A percentile compares a stretch with the other conserved stretches of the same genome.
phyloP scores from a whole-genome alignment of 2,113 vertebrate species.

The Diphyllodes magnificus region DNA sequence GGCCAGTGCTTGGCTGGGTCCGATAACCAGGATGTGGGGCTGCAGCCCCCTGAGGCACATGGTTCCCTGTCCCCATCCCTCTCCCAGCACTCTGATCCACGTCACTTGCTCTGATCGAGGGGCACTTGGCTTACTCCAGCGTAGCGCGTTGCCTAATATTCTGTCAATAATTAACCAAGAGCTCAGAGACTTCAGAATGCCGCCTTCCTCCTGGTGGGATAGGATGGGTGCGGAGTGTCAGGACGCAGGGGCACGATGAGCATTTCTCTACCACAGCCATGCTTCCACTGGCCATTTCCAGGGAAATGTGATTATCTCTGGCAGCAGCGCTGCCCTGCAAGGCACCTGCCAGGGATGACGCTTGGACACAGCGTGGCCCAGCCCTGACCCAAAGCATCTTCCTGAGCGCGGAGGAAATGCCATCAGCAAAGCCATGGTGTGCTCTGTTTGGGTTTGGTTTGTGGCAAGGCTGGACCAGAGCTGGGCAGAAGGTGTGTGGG shows the following conservation, averaged over 20 bases:
- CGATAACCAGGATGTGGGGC: rapidly evolving
- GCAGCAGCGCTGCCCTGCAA: neutral
- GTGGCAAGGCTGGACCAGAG: neutral
- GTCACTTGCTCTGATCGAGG: neutral
- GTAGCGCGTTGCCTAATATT: neutral
- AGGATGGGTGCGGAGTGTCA: neutral
- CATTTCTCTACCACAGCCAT: rapidly evolving
- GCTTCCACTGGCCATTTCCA: neutral
- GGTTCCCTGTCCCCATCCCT: neutral
- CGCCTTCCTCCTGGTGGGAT: neutral
- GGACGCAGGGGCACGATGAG: rapidly evolving
- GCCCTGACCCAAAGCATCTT: neutral
- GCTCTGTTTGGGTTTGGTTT: neutral
- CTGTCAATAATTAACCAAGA: slow-evolving; percentile 10
- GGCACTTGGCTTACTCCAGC: neutral
- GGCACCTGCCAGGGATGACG: neutral
- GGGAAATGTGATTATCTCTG: neutral
- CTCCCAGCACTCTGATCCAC: neutral
- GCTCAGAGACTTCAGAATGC: neutral
- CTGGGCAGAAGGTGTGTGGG: rapidly evolving
- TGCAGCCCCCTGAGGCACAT: neutral
- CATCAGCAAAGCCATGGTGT: rapidly evolving
- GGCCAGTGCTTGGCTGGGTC: rapidly evolving
- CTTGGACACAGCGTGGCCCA: rapidly evolving
- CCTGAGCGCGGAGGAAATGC: rapidly evolving